A percentile compares a stretch with the other conserved stretches of the same genome.
These are phyloP conservation scores for Gastracanthus pulcherrimus DNA, from an alignment of 2,888 invertebrate species.

Conservation along the genomic window DNA sequence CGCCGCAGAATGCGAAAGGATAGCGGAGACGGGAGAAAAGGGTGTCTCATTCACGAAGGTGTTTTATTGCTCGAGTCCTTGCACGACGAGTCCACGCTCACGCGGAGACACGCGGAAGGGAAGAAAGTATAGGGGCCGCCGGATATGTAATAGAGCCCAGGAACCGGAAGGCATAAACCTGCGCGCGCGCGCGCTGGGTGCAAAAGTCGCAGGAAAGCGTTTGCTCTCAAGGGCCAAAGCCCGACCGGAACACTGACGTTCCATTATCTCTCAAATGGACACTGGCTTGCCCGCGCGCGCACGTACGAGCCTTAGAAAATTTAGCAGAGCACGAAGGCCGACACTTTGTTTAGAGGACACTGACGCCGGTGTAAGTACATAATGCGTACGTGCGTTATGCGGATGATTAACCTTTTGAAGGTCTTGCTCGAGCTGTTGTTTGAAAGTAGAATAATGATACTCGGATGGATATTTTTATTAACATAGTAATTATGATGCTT, in stretches of 20 bases:
- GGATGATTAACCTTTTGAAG: slow-evolving; percentile 49
- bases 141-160: slow-evolving; percentile 56
- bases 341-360: slow-evolving; percentile 35
- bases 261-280: slow-evolving; percentile 34
- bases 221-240: slow-evolving; percentile 56
- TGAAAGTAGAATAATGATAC: too few species aligned
- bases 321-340: neutral
- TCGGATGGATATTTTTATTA: too few species aligned
- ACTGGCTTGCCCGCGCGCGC: neutral
- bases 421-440: too few species aligned
- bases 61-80: slow-evolving; percentile 74
- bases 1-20: too few species aligned
- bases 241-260: slow-evolving; percentile 40
- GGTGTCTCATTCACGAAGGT: slow-evolving; percentile 75
- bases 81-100: neutral
- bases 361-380: neutral
- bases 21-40: too few species aligned
- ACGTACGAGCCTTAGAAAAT: neutral
- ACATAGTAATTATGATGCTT: too few species aligned
- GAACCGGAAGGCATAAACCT: slow-evolving; percentile 75
- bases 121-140: neutral
- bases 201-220: slow-evolving; percentile 66
- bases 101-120: neutral
- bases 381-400: slow-evolving; percentile 22
- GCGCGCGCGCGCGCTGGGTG: slow-evolving; percentile 55